These are phyloP conservation scores for Nemurella pictetii DNA, from an alignment of 2,888 invertebrate genomes.

Conservation along the genomic window DNA sequence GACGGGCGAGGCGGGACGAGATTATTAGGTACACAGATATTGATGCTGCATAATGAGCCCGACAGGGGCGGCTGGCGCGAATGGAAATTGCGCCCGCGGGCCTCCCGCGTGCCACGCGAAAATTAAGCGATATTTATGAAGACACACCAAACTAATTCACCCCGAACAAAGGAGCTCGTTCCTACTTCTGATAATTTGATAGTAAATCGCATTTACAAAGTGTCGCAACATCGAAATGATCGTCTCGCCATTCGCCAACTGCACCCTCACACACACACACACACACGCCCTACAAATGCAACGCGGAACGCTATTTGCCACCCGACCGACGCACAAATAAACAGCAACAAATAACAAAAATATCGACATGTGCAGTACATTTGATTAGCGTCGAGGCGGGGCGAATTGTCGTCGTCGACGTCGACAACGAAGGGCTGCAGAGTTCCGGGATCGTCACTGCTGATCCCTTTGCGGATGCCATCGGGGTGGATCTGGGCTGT, in stretches of 20 bases:
- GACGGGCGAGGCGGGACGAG: neutral
- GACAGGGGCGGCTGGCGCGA: neutral
- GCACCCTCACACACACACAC: too few species aligned
- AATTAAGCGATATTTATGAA: neutral
- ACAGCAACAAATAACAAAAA: neutral
- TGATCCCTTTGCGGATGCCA: neutral
- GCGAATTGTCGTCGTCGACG: neutral
- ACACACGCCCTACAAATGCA: too few species aligned
- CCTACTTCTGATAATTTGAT: neutral
- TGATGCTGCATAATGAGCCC: neutral
- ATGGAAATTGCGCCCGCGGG: neutral
- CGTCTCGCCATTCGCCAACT: neutral
- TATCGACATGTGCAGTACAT: neutral
- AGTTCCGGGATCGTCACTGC: neutral
- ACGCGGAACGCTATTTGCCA: neutral
- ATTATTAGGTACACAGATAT: neutral
- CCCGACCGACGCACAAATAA: neutral
- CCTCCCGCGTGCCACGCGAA: neutral
- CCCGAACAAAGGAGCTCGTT: neutral
- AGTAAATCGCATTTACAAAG: neutral
- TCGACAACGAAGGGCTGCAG: neutral
- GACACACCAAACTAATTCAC: neutral
- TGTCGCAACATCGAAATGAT: neutral
- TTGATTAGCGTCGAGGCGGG: neutral
- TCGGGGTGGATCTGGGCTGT: neutral